Evolutionary conservation across 2,888 invertebrate genomes (phyloP).

Genomic region (Lasioglossum figueresi): DNA sequence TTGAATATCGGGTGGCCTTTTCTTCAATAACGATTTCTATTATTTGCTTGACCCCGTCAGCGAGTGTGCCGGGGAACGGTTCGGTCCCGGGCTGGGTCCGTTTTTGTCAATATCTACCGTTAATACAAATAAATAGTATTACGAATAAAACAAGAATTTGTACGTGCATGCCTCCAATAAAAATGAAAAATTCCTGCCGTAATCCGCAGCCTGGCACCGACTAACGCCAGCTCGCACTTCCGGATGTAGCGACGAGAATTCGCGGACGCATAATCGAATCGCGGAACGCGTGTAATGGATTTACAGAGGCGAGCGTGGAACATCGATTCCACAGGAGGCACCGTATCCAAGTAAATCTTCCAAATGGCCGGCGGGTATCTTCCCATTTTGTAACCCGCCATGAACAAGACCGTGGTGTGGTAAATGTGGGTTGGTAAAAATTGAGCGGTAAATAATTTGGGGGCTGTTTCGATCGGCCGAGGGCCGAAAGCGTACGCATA

Average conservation of each 20-base stretch:
- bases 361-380: constrained; percentile 25
- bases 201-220: not conserved
- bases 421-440: constrained; percentile 13
- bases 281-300: not conserved
- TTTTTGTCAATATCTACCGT: no score
- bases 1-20: not conserved
- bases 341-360: constrained; percentile 45
- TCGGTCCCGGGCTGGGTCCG: no score
- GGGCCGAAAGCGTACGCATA: constrained; percentile 35
- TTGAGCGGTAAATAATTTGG: constrained; percentile 54
- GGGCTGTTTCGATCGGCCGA: constrained; percentile 19
- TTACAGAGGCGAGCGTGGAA: not conserved
- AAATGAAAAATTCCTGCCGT: not conserved
- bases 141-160: not conserved
- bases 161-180: not conserved
- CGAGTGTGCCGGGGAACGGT: not conserved
- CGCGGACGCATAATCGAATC: not conserved
- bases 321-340: not conserved
- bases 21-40: not conserved
- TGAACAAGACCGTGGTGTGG: constrained; percentile 25
- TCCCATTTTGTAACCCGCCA: constrained; percentile 19
- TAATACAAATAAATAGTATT: no score
- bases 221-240: not conserved
- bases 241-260: not conserved
- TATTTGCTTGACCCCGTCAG: not conserved